Conservation (phyloP, 2,113 vertebrate species). For the Mustelus asterias region DNA sequence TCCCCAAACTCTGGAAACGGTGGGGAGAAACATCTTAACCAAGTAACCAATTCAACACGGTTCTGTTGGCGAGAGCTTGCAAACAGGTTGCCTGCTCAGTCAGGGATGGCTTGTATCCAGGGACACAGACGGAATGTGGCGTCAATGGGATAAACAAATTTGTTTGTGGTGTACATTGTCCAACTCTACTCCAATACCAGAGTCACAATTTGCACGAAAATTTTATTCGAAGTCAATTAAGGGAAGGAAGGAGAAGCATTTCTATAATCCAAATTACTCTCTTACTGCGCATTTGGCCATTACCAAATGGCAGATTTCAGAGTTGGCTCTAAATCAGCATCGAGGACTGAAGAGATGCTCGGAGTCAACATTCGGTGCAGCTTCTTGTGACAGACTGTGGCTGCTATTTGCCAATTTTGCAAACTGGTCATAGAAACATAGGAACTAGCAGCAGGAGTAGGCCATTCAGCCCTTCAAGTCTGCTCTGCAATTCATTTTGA, state of each 20-base stretch:
- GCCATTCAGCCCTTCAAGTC: no score
- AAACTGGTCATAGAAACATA: background rate
- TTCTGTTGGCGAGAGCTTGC: background rate
- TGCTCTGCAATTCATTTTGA: no score
- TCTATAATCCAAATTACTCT: background rate
- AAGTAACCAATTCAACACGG: background rate
- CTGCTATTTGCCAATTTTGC: background rate
- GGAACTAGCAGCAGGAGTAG: no score
- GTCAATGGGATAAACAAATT: background rate
- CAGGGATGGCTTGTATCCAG: background rate
- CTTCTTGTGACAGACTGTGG: background rate
- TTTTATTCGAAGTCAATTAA: background rate
- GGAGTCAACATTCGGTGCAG: background rate
- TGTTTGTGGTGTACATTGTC: background rate
- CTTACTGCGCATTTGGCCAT: background rate
- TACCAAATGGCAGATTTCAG: background rate
- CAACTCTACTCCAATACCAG: background rate
- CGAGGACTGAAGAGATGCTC: background rate
- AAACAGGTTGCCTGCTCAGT: slow-evolving; percentile 9
- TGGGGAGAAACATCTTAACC: background rate
- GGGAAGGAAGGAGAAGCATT: background rate
- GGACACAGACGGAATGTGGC: background rate
- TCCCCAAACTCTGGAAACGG: background rate
- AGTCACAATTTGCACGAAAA: background rate
- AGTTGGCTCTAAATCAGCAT: background rate